Percentiles rank a stretch among this genome's conserved stretches.
Evolutionary conservation across 2,888 invertebrate species (phyloP).

Genomic region (Nephrocerus scutellatus): DNA sequence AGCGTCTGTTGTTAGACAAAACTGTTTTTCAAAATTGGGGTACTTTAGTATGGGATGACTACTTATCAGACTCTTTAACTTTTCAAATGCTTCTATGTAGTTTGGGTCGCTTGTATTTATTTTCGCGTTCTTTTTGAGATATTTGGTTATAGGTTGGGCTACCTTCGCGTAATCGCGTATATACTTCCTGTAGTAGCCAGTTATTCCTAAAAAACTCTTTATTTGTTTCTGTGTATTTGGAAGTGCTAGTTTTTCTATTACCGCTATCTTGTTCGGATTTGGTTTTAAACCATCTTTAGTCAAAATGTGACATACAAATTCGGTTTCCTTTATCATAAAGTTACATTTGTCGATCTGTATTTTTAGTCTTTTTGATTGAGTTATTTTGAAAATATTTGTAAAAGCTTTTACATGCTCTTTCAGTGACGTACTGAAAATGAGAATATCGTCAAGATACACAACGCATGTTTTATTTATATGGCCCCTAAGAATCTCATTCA

Average conservation of each 20-base stretch:
- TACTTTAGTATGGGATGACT: no score
- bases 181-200: slow-evolving; percentile 18
- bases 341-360: slow-evolving; percentile 18
- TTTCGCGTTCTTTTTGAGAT: no score
- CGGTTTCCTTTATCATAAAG: slow-evolving; percentile 15
- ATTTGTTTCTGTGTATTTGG: slow-evolving; percentile 18
- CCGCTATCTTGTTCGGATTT: no score
- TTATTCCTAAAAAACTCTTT: slow-evolving; percentile 18
- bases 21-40: no score
- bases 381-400: slow-evolving; percentile 11
- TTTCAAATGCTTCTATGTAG: no score
- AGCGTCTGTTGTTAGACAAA: no score
- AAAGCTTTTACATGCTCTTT: slow-evolving; percentile 14
- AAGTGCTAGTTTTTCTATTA: slow-evolving; percentile 8
- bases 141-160: no score
- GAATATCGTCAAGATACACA: slow-evolving; percentile 20
- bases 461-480: slow-evolving; percentile 15
- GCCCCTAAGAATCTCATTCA: slow-evolving; percentile 17
- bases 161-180: no score
- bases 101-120: no score
- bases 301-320: slow-evolving; percentile 17
- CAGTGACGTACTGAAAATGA: slow-evolving; percentile 15
- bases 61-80: no score
- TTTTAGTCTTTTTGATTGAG: slow-evolving; percentile 12
- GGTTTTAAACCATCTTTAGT: slow-evolving; percentile 16